These are phyloP conservation scores for Aporophyla lueneburgensis DNA, from an alignment of 2,888 invertebrate genomes.

Conservation along the genomic window DNA sequence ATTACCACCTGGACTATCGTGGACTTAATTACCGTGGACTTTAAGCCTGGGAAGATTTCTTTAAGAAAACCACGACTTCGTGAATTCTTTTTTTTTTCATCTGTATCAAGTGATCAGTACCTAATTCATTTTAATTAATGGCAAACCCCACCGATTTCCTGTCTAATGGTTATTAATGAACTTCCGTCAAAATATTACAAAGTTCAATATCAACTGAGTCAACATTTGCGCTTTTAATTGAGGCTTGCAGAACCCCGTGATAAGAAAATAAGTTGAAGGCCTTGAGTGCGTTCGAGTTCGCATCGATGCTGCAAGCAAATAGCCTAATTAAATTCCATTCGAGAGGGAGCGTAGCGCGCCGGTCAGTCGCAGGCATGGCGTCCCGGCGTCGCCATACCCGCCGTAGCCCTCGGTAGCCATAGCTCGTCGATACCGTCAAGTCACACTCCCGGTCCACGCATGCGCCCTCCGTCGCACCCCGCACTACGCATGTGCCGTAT, in stretches of 20 bases:
- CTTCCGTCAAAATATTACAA: conserved; percentile 36
- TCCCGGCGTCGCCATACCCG: conserved; percentile 75
- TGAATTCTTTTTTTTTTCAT: neutral
- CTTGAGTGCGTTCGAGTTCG: conserved; percentile 70
- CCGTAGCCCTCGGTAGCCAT: conserved; percentile 55
- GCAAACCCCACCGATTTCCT: conserved; percentile 26
- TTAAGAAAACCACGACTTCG: neutral
- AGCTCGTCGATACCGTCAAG: conserved; percentile 78
- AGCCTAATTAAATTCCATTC: conserved; percentile 74
- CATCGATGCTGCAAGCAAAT: conserved; percentile 71
- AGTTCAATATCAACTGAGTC: conserved; percentile 41
- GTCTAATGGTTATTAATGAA: conserved; percentile 14
- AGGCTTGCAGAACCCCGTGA: conserved; percentile 12
- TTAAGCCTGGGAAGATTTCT: neutral
- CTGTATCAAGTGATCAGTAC: neutral
- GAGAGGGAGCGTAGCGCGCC: conserved; percentile 68
- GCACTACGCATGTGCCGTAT: conserved; percentile 80
- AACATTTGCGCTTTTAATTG: conserved; percentile 38
- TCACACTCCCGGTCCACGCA: conserved; percentile 75
- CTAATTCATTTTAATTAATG: conserved; percentile 4
- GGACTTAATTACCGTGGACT: neutral
- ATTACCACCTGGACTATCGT: no score
- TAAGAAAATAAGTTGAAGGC: conserved; percentile 62
- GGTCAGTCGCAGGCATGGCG: conserved; percentile 77
- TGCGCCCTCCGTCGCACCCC: conserved; percentile 74